Evolutionary conservation across 2,113 vertebrate species (phyloP), one percentile per base, ranked within the genome.

Genomic region (Tetrao urogallus): DNA sequence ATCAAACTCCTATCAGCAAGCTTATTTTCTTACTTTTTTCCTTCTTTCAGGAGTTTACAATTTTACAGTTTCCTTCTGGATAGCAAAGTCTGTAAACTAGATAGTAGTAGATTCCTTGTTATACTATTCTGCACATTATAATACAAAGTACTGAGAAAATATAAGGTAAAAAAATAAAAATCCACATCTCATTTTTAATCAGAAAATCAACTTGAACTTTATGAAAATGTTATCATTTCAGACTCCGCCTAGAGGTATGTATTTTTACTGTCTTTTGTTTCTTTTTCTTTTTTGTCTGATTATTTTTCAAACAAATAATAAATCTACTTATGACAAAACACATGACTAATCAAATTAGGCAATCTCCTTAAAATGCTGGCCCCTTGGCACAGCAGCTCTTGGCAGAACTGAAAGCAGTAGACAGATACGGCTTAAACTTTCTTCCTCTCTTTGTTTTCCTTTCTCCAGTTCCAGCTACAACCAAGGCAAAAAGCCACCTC

Each of bases 201-300:
- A 63, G 45, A 96, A 92, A 94, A 78, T 52, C 43, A 91, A 19
- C n/a, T 34, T 52, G 8, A n/a, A 13, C n/a, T 58, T 78, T 76
- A 64, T 57, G 48, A 91, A 87, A 92, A 32, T 24, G 20, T 45
- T 36, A 60, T 47, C 94, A 88, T 30, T 93, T 79, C 58, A 95
- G 25, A 54, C 40, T 75, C 34, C 79, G 16, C 81, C 56, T 40
- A 54, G 16, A 86, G 27, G 20, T 22, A 28, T 38, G 61, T 28
- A 34, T 90, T 82, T 63, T 71, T 92, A 52, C 63, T 12, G 13
- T 86, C 22, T 84, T 93, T 52, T 27, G 27, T 52, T 52, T 52
- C 8, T 22, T 50, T 50, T 52, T 48, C 21, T 24, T 94, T 87
- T 94, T 87, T 79, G 21, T 75, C 56, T 80, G n/a, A 57, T 86